Conservation (phyloP, 2,797 vertebrate species). For the Cottoperca gobio region DNA sequence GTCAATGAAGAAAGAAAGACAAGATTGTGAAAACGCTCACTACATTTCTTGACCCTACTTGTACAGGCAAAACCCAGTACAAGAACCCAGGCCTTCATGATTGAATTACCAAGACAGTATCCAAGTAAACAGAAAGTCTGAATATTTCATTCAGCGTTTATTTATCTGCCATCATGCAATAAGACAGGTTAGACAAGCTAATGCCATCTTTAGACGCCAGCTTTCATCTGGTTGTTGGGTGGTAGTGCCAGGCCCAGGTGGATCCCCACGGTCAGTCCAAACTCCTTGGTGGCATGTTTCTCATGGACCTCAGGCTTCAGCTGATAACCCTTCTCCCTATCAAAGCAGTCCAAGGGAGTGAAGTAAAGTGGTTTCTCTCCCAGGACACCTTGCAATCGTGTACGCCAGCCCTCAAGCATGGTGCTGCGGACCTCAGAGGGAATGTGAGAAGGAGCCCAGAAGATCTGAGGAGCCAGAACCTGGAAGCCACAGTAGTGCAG, state of each 20-base stretch:
- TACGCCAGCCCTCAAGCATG: constrained; percentile 84
- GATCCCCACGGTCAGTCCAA: constrained; percentile 84
- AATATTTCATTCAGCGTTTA: background rate
- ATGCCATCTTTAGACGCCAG: constrained; percentile 48
- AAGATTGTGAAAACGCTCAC: background rate
- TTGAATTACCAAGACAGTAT: no score
- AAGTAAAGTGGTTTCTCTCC: constrained; percentile 86
- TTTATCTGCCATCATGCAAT: background rate
- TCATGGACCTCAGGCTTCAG: constrained; percentile 84
- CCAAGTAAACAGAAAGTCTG: background rate
- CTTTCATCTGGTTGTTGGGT: constrained; percentile 81
- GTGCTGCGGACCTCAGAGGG: constrained; percentile 63
- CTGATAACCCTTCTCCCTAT: constrained; percentile 80
- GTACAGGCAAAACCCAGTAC: background rate
- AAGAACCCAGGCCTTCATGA: background rate
- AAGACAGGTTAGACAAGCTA: background rate
- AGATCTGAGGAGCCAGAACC: constrained; percentile 90
- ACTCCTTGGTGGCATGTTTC: constrained; percentile 71
- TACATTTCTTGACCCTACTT: background rate
- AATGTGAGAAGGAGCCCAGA: constrained; percentile 80
- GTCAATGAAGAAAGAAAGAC: background rate
- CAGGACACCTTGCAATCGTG: constrained; percentile 83
- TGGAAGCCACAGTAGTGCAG: constrained; percentile 91
- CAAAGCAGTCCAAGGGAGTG: constrained; percentile 83
- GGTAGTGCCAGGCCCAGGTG: constrained; percentile 85